Conservation (phyloP, 2,797 vertebrate genomes). For the Lagocephalus sceleratus region DNA sequence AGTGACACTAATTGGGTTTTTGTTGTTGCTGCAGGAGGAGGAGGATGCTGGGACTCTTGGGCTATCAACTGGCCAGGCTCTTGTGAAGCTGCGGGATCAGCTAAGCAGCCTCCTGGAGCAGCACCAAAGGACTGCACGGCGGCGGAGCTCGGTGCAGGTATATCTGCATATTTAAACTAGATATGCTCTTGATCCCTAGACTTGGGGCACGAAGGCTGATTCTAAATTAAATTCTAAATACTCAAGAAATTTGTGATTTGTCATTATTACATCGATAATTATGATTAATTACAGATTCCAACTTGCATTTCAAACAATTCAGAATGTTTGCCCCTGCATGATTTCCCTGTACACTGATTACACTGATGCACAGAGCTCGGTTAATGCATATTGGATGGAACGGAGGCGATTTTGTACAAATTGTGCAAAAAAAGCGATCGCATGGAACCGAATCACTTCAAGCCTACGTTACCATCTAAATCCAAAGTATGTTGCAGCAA, state of each 20-base stretch:
- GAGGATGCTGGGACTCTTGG: slow-evolving; percentile 83
- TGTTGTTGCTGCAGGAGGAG: slow-evolving; percentile 61
- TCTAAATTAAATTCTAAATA: neutral
- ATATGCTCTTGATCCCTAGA: neutral
- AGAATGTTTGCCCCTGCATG: too few relatives aligned
- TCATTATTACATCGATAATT: neutral
- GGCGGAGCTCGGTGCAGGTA: slow-evolving; percentile 80
- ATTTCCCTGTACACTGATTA: too few relatives aligned
- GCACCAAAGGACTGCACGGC: slow-evolving; percentile 79
- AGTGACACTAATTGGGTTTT: neutral
- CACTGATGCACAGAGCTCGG: too few relatives aligned
- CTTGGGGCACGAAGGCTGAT: neutral
- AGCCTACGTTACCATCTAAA: too few relatives aligned
- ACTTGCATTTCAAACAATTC: too few relatives aligned
- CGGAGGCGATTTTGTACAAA: too few relatives aligned
- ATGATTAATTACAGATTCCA: too few relatives aligned
- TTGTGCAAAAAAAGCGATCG: too few relatives aligned
- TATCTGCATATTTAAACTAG: neutral
- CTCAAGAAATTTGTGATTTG: neutral
- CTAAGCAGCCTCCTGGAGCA: slow-evolving; percentile 85
- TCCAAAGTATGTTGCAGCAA: too few relatives aligned
- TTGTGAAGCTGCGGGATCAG: slow-evolving; percentile 86
- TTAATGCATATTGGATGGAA: too few relatives aligned
- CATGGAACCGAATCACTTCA: too few relatives aligned
- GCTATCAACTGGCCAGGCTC: slow-evolving; percentile 88